Conservation (phyloP, 1,140 invertebrate genomes). For the Dendrolimus kikuchii region DNA sequence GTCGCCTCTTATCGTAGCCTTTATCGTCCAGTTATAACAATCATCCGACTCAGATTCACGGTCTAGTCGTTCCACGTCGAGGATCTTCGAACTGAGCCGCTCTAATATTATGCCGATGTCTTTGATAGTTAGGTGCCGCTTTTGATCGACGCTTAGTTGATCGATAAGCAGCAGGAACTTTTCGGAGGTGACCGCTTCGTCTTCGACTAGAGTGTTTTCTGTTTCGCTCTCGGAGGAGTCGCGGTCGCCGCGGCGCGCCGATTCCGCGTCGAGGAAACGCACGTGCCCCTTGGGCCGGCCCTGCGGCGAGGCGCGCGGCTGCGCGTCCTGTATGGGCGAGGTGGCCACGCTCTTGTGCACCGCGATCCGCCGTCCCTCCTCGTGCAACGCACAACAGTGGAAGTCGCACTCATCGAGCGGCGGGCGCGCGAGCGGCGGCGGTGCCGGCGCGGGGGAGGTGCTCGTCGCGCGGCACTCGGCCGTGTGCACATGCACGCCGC, state of each 20-base stretch:
- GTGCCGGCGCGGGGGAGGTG: conserved; percentile 72
- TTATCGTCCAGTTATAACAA: conserved; percentile 95
- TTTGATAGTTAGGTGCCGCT: conserved; percentile 92
- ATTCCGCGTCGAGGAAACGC: conserved; percentile 82
- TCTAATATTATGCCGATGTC: conserved; percentile 96
- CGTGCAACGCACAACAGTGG: conserved; percentile 94
- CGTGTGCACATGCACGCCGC: conserved; percentile 86
- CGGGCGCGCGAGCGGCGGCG: conserved; percentile 38
- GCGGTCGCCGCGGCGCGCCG: conserved; percentile 75
- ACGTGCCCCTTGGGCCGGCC: conserved; percentile 77
- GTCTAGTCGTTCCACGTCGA: conserved; percentile 93
- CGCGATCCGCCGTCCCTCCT: conserved; percentile 90
- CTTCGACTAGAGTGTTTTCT: conserved; percentile 92
- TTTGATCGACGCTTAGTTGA: conserved; percentile 92
- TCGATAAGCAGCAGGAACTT: conserved; percentile 94
- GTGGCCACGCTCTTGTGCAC: conserved; percentile 93
- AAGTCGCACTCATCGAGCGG: conserved; percentile 90
- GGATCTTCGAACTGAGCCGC: conserved; percentile 90
- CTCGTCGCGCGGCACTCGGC: conserved; percentile 86
- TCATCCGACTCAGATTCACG: conserved; percentile 92
- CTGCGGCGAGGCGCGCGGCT: conserved; percentile 77
- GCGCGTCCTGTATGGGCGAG: conserved; percentile 89
- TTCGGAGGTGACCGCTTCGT: conserved; percentile 89
- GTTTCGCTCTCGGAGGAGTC: conserved; percentile 94
- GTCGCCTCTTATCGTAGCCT: conserved; percentile 92